phyloP scores from a whole-genome alignment of 2,797 vertebrate genomes.

The Basileuterus tristriatus region DNA sequence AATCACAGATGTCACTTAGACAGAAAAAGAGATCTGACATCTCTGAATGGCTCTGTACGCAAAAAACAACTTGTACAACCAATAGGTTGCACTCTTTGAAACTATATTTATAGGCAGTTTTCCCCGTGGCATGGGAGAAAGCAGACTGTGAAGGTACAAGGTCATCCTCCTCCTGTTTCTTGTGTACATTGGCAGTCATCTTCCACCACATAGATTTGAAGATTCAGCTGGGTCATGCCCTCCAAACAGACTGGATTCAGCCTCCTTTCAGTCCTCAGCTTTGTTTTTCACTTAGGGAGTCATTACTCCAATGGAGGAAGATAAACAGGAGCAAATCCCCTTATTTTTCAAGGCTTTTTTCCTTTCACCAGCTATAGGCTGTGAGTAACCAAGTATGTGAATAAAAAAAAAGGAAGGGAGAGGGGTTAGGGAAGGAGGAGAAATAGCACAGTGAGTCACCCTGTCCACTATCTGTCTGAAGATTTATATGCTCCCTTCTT shows the following conservation, averaged over 20 bases:
- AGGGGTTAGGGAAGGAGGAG: not conserved
- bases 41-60: not conserved
- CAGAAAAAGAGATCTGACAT: not conserved
- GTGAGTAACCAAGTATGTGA: not conserved
- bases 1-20: not conserved
- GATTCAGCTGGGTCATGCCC: not conserved
- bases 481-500: constrained; percentile 39
- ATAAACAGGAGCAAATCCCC: not conserved
- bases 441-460: constrained; percentile 60
- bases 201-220: not conserved
- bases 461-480: constrained; percentile 44
- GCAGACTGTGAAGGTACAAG: not conserved
- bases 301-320: not conserved
- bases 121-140: not conserved
- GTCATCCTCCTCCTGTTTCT: constrained; percentile 5
- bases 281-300: not conserved
- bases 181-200: not conserved
- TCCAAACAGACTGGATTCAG: not conserved
- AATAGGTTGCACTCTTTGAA: not conserved
- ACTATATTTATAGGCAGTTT: not conserved
- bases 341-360: not conserved
- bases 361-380: not conserved
- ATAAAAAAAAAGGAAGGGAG: constrained; percentile 19
- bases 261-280: not conserved
- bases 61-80: not conserved